Percentiles rank a stretch among this genome's conserved stretches.
Evolutionary conservation across 1,140 invertebrate genomes (phyloP).

Genomic region (Gryon sp.): DNA sequence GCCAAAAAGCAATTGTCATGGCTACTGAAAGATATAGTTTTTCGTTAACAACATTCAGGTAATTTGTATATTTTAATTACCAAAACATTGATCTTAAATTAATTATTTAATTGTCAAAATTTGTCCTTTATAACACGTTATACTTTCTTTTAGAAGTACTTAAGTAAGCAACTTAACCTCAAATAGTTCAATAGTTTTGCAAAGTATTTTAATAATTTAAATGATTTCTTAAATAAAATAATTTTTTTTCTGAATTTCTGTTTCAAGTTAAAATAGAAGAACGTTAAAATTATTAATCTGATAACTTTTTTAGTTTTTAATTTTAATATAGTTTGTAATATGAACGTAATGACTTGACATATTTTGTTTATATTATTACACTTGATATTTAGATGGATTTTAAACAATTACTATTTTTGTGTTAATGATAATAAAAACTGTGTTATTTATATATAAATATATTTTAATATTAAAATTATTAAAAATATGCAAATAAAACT

Average conservation of each 20-base stretch:
- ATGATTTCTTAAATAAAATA: neutral
- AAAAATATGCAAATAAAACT: neutral
- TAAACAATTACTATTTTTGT: too few relatives aligned
- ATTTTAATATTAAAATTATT: neutral
- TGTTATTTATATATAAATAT: too few relatives aligned
- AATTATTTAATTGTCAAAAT: neutral
- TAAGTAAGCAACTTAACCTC: neutral
- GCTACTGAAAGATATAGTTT: conserved; percentile 98
- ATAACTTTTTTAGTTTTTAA: too few relatives aligned
- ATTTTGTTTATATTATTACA: conserved; percentile 37
- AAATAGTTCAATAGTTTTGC: too few relatives aligned
- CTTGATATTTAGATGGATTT: too few relatives aligned
- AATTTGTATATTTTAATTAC: conserved; percentile 69
- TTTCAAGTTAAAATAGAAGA: too few relatives aligned
- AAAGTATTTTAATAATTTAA: too few relatives aligned
- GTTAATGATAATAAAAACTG: too few relatives aligned
- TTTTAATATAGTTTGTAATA: too few relatives aligned
- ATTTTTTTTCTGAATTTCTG: too few relatives aligned
- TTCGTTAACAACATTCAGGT: conserved; percentile 99
- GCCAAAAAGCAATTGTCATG: conserved; percentile 84
- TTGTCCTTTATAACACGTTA: neutral
- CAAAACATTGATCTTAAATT: too few relatives aligned
- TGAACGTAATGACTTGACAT: conserved; percentile 60
- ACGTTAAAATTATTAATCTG: too few relatives aligned
- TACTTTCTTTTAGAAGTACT: neutral